Evolutionary conservation across 2,888 invertebrate genomes (phyloP).

Genomic region (Spisula solida): DNA sequence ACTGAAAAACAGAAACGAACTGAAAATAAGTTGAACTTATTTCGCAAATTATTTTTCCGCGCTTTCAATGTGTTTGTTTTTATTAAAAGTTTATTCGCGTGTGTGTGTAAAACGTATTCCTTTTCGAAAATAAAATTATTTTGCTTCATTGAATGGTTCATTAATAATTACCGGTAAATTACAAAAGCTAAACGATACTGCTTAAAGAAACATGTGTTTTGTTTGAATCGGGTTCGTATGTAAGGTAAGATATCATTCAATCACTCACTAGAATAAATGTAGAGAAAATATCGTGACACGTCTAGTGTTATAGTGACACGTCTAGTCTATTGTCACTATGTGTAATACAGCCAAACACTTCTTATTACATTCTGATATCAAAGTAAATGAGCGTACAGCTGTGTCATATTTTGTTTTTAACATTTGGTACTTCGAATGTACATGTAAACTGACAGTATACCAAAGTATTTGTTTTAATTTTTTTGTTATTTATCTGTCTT

Average conservation of each 20-base stretch:
- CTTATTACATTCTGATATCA: background rate
- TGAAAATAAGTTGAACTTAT: background rate
- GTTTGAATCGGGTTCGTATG: background rate
- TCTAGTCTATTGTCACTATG: background rate
- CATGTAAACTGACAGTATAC: background rate
- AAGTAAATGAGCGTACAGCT: background rate
- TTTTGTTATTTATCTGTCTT: conserved; percentile 25
- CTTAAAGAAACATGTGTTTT: background rate
- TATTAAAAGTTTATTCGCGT: background rate
- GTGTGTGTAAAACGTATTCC: background rate
- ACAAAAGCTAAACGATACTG: background rate
- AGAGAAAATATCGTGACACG: too few relatives aligned
- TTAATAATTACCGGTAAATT: background rate
- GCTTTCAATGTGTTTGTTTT: conserved; percentile 3
- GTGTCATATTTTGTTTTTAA: background rate
- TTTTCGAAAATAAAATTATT: conserved; percentile 12
- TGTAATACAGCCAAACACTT: conserved; percentile 14
- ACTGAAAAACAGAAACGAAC: background rate
- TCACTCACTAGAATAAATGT: background rate
- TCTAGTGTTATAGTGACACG: too few relatives aligned
- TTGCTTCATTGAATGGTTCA: background rate
- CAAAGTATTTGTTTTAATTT: background rate
- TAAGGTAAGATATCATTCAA: conserved; percentile 5
- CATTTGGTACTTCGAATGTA: background rate
- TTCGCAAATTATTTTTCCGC: background rate